A percentile compares a stretch with the other conserved stretches of the same genome.
Evolutionary conservation across 2,113 vertebrate genomes (phyloP).

Genomic region (Chrysochloris asiatica): DNA sequence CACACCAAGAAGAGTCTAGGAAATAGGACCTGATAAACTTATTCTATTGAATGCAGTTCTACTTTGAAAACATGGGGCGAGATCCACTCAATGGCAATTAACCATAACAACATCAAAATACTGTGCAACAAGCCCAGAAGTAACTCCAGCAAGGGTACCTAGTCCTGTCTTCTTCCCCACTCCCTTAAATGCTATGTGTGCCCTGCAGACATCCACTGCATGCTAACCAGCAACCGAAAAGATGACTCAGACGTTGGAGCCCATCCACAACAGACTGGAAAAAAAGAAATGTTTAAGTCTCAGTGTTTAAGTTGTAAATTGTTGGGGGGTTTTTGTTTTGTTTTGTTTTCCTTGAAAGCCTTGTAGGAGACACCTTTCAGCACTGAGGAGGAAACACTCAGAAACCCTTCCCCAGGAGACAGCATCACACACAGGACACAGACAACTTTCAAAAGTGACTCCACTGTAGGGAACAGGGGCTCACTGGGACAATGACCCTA

Average conservation of each 20-base stretch:
- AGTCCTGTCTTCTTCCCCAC: not conserved
- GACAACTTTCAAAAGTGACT: not conserved
- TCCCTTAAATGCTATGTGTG: not conserved
- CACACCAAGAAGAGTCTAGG: not conserved
- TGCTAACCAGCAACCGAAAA: not conserved
- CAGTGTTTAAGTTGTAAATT: slow-evolving; percentile 40
- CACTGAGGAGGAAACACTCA: not conserved
- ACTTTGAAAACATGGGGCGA: not conserved
- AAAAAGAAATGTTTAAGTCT: not conserved
- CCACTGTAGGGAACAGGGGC: not conserved
- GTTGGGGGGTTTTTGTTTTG: too few species aligned
- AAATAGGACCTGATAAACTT: not conserved
- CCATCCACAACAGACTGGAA: slow-evolving; percentile 33
- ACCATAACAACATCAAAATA: not conserved
- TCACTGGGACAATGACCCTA: not conserved
- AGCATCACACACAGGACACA: not conserved
- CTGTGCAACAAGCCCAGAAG: not conserved
- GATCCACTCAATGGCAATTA: not conserved
- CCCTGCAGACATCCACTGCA: slow-evolving; percentile 1
- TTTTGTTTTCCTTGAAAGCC: not conserved
- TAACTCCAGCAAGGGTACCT: not conserved
- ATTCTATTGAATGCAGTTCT: not conserved
- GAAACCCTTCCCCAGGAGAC: not conserved
- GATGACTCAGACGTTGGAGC: slow-evolving; percentile 64
- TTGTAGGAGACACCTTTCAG: not conserved